A percentile compares a stretch with the other conserved stretches of the same genome.
Evolutionary conservation across 2,888 invertebrate genomes (phyloP).

Genomic region (Glomeris marginata): DNA sequence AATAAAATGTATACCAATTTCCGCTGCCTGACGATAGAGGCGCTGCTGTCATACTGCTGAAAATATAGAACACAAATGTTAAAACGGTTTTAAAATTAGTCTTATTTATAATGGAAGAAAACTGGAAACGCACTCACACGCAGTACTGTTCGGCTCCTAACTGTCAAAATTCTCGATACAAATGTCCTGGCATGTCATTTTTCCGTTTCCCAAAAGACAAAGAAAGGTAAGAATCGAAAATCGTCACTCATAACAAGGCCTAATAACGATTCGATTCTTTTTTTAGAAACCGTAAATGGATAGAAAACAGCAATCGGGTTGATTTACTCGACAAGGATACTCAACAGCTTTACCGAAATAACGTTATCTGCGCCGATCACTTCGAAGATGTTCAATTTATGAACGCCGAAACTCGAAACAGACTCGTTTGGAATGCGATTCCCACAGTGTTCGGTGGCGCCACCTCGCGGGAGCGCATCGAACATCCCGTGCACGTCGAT

Average conservation of each 20-base stretch:
- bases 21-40: too few relatives aligned
- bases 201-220: constrained; percentile 6
- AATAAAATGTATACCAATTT: too few relatives aligned
- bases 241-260: neutral
- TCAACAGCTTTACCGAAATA: neutral
- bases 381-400: constrained; percentile 6
- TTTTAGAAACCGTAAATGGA: constrained; percentile 4
- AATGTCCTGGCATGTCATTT: neutral
- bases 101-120: too few relatives aligned
- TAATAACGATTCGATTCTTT: neutral
- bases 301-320: constrained; percentile 1
- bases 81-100: too few relatives aligned
- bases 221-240: constrained; percentile 1
- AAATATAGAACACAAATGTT: too few relatives aligned
- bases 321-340: constrained; percentile 1
- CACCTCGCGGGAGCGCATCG: neutral
- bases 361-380: constrained; percentile 4
- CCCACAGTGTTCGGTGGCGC: constrained; percentile 2
- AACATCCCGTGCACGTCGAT: neutral
- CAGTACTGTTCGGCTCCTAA: constrained; percentile 7
- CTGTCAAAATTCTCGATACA: constrained; percentile 2
- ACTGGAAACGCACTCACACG: neutral
- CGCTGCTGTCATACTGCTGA: too few relatives aligned
- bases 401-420: neutral
- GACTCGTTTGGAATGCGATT: constrained; percentile 4